phyloP scores from a whole-genome alignment of 2,113 vertebrate genomes.

The Callospermophilus lateralis region DNA sequence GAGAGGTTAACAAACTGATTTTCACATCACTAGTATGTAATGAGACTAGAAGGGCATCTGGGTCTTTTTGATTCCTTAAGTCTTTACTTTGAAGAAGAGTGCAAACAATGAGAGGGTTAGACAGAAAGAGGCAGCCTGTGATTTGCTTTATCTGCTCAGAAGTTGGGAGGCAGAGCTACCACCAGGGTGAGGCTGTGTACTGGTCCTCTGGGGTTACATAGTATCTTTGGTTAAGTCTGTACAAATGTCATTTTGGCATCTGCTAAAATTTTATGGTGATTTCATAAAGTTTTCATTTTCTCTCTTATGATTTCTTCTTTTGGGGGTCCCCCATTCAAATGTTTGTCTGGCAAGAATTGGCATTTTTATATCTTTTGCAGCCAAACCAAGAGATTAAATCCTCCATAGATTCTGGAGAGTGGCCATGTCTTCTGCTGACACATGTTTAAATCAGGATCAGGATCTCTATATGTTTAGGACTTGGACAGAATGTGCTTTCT shows the following conservation, averaged over 20 bases:
- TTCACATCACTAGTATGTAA: neutral
- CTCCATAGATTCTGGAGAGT: neutral
- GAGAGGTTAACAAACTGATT: neutral
- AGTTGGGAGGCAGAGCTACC: neutral
- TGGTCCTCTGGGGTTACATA: neutral
- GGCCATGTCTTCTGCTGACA: neutral
- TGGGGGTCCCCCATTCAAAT: neutral
- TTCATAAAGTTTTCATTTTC: neutral
- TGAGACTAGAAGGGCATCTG: neutral
- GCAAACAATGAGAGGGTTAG: neutral
- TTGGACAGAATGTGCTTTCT: neutral
- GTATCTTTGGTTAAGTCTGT: neutral
- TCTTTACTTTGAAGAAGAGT: neutral
- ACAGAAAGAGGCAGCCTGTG: neutral
- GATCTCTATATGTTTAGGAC: neutral
- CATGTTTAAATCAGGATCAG: neutral
- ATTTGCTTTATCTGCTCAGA: neutral
- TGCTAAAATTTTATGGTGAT: neutral
- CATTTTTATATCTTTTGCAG: constrained; percentile 7
- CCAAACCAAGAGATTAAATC: neutral
- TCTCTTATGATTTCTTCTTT: neutral
- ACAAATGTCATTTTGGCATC: neutral
- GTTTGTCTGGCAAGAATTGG: neutral
- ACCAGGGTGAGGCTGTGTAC: neutral
- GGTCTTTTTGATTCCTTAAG: neutral